Evolutionary conservation across 2,113 vertebrate species (phyloP).

Genomic region (Lucifuga dentata): DNA sequence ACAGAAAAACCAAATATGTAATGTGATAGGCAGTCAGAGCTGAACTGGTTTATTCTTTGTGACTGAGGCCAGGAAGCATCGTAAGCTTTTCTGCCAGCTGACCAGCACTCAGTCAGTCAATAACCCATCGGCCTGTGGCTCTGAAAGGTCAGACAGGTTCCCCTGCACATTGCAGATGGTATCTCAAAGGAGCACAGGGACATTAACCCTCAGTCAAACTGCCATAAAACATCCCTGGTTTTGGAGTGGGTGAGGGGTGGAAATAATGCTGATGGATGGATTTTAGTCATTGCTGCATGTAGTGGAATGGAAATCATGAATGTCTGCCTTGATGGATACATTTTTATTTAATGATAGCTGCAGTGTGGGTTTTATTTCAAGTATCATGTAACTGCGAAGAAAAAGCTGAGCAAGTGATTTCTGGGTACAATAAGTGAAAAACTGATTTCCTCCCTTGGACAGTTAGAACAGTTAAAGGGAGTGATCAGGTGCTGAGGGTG

Average conservation of each 20-base stretch:
- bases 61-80: not conserved
- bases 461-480: constrained; percentile 78
- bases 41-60: too few species aligned
- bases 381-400: constrained; percentile 2
- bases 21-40: too few species aligned
- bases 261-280: constrained; percentile 15
- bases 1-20: too few species aligned
- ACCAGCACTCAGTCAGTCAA: constrained; percentile 22
- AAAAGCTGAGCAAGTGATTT: constrained; percentile 16
- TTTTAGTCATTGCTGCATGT: not conserved
- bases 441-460: constrained; percentile 41
- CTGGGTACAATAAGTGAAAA: constrained; percentile 27
- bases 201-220: constrained; percentile 50
- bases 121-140: constrained; percentile 15
- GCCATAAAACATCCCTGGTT: constrained; percentile 49
- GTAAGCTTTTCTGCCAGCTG: constrained; percentile 4
- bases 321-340: not conserved
- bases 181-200: constrained; percentile 54
- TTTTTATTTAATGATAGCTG: not conserved
- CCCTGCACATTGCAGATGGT: constrained; percentile 59
- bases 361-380: not conserved
- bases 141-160: constrained; percentile 47
- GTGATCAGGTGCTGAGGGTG: constrained; percentile 72
- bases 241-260: constrained; percentile 26
- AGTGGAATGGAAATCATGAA: not conserved